phyloP scores from a whole-genome alignment of 1,140 invertebrate genomes.

The Drosophila bipectinata region DNA sequence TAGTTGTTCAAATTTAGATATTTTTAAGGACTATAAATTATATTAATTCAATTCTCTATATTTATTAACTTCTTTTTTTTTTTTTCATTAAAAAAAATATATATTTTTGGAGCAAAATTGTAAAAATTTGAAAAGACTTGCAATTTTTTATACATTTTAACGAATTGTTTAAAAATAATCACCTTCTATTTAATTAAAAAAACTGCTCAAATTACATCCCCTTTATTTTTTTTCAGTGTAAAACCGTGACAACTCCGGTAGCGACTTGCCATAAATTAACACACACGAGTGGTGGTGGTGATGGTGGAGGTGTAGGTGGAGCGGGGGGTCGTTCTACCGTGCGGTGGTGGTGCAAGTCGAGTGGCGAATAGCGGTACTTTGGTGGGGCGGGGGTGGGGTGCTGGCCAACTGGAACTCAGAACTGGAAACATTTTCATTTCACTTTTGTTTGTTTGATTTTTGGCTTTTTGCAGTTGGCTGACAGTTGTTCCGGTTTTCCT shows the following conservation, averaged over 20 bases:
- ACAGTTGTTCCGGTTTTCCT: constrained; percentile 42
- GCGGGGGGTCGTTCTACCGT: not conserved
- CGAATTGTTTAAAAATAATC: too few species aligned
- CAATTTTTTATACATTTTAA: too few species aligned
- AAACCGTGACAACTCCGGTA: constrained; percentile 15
- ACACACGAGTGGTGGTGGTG: constrained; percentile 43
- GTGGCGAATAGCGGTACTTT: not conserved
- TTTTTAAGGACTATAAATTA: too few species aligned
- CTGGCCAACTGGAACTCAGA: not conserved
- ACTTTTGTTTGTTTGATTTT: constrained; percentile 76
- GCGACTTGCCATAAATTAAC: constrained; percentile 65
- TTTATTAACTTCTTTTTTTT: too few species aligned
- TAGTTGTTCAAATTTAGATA: too few species aligned
- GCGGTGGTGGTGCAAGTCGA: not conserved
- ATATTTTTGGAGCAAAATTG: too few species aligned
- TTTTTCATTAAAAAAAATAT: too few species aligned
- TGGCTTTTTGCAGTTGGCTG: constrained; percentile 70
- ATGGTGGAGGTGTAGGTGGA: not conserved
- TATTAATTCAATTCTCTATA: too few species aligned
- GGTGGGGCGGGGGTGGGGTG: not conserved
- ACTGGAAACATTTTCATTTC: constrained; percentile 63
- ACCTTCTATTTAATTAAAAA: too few species aligned
- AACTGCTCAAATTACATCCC: too few species aligned
- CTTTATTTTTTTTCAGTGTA: not conserved
- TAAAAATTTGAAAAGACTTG: too few species aligned